Evolutionary conservation across 2,888 invertebrate species (phyloP), one percentile per base, ranked within the genome.

Genomic region (Chesias legatella): DNA sequence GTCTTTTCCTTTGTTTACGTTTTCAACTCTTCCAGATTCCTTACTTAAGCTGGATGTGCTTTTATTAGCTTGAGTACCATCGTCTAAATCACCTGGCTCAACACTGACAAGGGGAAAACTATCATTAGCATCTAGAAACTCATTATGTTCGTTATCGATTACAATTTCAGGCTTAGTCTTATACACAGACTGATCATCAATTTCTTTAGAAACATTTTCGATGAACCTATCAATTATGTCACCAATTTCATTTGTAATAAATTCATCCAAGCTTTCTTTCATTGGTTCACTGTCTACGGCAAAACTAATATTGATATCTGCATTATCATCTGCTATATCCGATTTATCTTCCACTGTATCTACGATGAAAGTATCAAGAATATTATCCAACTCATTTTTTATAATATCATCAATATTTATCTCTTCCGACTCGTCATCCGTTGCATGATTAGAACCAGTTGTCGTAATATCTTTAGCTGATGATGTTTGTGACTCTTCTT

Each of bases 311-410:
- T 17, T 11, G 10, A 43, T 23, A 29, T 28, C 10, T 8, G 21
- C 21, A 22, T 7, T 28, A 17, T 30, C 30, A 20, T 23, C 30
- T 37, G 33, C 26, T 17, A 17, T 17, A 17, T 17, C 26, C 11
- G 38, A 25, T 13, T 36, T 10, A 23, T 10, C 23, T 21, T 33
- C 22, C 34, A 32, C 6, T 22, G 39, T 33, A 8, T 10, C 23
- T 22, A 10, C 26, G 26, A 25, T 8, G 7, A 35, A 34, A 9
- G 35, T 39, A 35, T 45, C 34, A 35, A 63, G 38, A 28, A 63
- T 46, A 28, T 43, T 35, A 37, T 29, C 10, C 9, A 60, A 44
- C 50, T 63, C 57, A 23, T 53, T 56, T 50, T 28, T 51, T 9
- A 62, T 50, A 33, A 56, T 43, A 20, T 50, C 35, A 21, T 43